Conservation (phyloP, 2,888 invertebrate genomes). For the Teinopalpus imperialis region DNA sequence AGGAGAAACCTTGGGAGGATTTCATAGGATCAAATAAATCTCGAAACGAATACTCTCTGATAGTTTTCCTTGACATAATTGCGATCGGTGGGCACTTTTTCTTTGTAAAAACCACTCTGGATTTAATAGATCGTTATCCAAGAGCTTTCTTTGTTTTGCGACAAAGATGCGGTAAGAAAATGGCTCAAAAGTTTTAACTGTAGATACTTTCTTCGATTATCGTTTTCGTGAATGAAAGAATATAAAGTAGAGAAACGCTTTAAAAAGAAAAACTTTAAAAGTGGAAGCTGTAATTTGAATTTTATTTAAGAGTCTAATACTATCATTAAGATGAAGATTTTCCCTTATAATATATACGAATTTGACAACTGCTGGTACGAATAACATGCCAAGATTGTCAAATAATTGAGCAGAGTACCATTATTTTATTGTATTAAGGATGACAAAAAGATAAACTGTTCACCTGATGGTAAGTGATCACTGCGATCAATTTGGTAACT, state of each 20-base stretch:
- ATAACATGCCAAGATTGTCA: too few relatives aligned
- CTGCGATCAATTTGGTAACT: too few relatives aligned
- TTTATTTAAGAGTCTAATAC: too few relatives aligned
- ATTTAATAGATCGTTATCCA: conserved; percentile 34
- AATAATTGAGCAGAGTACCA: too few relatives aligned
- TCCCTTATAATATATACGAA: too few relatives aligned
- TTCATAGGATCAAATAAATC: conserved; percentile 65
- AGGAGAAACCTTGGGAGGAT: conserved; percentile 39
- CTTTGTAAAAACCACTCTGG: conserved; percentile 28
- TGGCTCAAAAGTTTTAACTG: conserved; percentile 25
- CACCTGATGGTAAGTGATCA: too few relatives aligned
- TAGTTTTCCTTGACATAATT: conserved; percentile 55
- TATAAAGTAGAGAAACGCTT: conserved; percentile 16
- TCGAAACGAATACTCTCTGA: conserved; percentile 52
- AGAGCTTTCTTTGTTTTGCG: conserved; percentile 33
- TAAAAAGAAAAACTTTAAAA: conserved; percentile 30
- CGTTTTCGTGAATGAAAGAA: conserved; percentile 22
- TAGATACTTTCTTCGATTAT: conserved; percentile 24
- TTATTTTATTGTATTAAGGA: too few relatives aligned
- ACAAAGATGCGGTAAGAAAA: conserved; percentile 18
- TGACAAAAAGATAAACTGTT: too few relatives aligned
- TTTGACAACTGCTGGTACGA: too few relatives aligned
- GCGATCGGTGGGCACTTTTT: conserved; percentile 38
- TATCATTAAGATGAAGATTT: too few relatives aligned
- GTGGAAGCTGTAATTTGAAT: conserved; percentile 1